Base-by-base conservation (phyloP, 2,113 vertebrate species). In the Hemiprocne comata region DNA sequence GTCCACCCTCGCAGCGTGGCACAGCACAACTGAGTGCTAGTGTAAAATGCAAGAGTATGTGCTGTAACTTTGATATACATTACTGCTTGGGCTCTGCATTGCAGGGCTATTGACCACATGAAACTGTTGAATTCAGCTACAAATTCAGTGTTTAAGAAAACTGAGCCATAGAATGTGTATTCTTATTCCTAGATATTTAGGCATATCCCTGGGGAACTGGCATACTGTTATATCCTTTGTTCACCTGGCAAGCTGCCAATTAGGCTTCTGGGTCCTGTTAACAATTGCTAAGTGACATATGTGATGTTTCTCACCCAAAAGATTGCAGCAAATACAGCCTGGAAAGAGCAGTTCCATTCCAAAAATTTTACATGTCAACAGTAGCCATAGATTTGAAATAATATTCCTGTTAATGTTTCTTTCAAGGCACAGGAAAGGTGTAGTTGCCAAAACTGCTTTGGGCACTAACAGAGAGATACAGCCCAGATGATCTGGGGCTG, bases 181-280 rank as follows among this genome's bases (percentile, higher is more conserved):
- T 50, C 19, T 64, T 87, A 70, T 83, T 87, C 60, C 54, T 38
- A 70, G 14, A 40, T 80, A 58, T 54, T 36, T 50, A 85, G 17
- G 34, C 66, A 40, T 55, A 55, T 60, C 51, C 38, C 65, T 53
- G 42, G 60, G 33, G 48, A 95, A 76, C 17, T n/a, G 14, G 9
- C n/a, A 51, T 42, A 18, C 29, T 73, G 89, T 73, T 28, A 65
- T 54, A 85, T 54, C 28, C 36, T 85, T 87, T 83, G 19, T 70
- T 93, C 64, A 81, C 80, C 60, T 90, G 88, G 69, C 83, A 67
- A 96, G 65, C 55, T 94, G 88, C 76, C 80, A 93, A 5, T 89
- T 81, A 84, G 67, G 69, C 34, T 93, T 92, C 92, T 90, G 69
- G 17, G 42, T 93, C 79, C 48, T 84, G 44, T 84, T 93, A 88